Conservation (phyloP, 2,113 vertebrate genomes). For the Meleagris gallopavo region DNA sequence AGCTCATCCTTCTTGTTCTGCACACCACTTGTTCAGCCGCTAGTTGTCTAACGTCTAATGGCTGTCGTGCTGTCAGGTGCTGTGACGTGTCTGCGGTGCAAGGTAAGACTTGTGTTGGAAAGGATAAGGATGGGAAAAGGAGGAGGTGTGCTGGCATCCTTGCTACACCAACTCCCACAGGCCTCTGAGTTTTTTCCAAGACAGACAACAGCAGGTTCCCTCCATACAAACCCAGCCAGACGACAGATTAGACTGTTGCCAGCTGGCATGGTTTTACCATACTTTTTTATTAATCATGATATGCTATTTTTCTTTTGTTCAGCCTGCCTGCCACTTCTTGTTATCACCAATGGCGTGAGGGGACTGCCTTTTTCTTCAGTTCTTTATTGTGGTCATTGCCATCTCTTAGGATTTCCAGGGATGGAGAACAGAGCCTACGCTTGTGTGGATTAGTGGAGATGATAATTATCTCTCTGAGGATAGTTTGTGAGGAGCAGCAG, state of each 20-base stretch:
- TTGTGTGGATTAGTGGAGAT: not conserved
- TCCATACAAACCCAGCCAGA: not conserved
- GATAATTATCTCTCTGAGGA: not conserved
- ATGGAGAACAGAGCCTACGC: not conserved
- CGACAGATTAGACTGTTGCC: not conserved
- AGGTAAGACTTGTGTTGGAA: not conserved
- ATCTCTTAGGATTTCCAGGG: not conserved
- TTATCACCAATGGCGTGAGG: not conserved
- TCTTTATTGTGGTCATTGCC: not conserved
- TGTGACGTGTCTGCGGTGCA: not conserved
- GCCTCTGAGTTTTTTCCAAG: not conserved
- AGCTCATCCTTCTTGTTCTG: accelerated
- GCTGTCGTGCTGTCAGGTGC: not conserved
- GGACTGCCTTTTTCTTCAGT: not conserved
- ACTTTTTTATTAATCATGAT: conserved; percentile 35
- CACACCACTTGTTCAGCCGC: not conserved
- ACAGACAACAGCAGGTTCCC: not conserved
- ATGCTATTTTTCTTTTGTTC: not conserved
- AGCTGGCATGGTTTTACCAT: conserved; percentile 20
- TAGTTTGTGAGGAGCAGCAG: not conserved
- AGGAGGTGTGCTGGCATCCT: not conserved
- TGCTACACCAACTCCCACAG: not conserved
- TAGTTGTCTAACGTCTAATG: not conserved
- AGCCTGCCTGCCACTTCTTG: not conserved
- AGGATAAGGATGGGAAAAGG: not conserved